Conservation (phyloP, 2,113 vertebrate genomes). For the Neopipo cinnamomea region DNA sequence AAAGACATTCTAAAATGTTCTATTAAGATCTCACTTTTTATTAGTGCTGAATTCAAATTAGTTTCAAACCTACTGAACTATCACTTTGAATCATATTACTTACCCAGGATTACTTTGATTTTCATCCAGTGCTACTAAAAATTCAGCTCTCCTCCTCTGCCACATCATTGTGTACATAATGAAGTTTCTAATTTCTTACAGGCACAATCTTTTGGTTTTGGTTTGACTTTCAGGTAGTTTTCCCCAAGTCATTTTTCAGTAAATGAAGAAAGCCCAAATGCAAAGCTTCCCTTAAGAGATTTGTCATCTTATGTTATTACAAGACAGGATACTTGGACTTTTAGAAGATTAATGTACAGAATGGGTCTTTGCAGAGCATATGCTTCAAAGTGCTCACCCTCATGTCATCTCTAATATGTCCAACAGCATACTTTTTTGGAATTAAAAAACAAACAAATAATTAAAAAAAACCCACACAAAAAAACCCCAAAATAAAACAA, state of each 20-base stretch:
- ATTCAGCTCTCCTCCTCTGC: slow-evolving; percentile 46
- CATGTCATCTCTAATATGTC: neutral
- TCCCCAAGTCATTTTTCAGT: slow-evolving; percentile 37
- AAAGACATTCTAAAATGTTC: slow-evolving; percentile 34
- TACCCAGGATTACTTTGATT: slow-evolving; percentile 67
- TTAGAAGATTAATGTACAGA: slow-evolving; percentile 31
- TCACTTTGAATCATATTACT: slow-evolving; percentile 57
- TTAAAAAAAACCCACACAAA: too few relatives aligned
- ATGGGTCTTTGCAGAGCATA: neutral
- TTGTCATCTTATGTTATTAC: slow-evolving; percentile 21
- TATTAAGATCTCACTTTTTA: slow-evolving; percentile 32
- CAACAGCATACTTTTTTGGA: neutral
- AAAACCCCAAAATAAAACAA: neutral
- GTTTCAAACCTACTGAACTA: slow-evolving; percentile 62
- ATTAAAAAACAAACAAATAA: neutral
- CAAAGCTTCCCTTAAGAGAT: slow-evolving; percentile 19
- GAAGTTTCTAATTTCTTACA: slow-evolving; percentile 61
- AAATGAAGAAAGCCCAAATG: slow-evolving; percentile 51
- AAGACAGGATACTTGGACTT: neutral
- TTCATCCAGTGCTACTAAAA: slow-evolving; percentile 62
- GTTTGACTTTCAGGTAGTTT: slow-evolving; percentile 61
- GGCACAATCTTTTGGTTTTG: slow-evolving; percentile 10
- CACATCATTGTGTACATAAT: slow-evolving; percentile 42
- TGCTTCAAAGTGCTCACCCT: neutral
- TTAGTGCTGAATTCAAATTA: slow-evolving; percentile 66